Percentiles rank a stretch among this genome's conserved stretches.
Conservation (phyloP, 2,888 invertebrate genomes). For the Enchytraeus crypticus region DNA sequence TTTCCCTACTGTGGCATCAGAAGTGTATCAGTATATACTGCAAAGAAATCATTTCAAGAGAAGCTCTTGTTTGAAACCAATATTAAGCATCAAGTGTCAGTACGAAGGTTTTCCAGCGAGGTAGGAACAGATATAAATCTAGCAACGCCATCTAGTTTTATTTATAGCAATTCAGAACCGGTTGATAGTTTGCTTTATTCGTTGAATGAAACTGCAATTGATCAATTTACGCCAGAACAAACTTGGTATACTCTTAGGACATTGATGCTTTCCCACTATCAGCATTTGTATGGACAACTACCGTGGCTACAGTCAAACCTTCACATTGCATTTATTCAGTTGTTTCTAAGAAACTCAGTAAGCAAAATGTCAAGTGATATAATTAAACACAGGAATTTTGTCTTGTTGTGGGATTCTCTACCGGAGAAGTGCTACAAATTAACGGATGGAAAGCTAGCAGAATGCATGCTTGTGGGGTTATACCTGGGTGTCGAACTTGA, state of each 20-base stretch:
- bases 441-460: neutral
- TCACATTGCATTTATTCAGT: constrained; percentile 17
- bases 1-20: no score
- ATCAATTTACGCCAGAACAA: constrained; percentile 1
- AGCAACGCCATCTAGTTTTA: no score
- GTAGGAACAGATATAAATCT: no score
- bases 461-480: neutral
- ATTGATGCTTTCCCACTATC: constrained; percentile 4
- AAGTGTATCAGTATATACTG: no score
- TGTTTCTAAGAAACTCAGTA: constrained; percentile 5
- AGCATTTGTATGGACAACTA: neutral
- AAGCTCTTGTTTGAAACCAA: no score
- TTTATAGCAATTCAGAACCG: no score
- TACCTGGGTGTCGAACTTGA: constrained; percentile 9
- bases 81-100: no score
- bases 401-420: neutral
- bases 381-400: constrained; percentile 10
- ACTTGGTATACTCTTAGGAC: neutral
- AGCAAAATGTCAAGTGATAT: constrained; percentile 2
- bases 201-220: neutral
- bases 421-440: neutral
- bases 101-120: no score
- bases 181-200: constrained; percentile 6
- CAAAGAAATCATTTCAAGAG: no score
- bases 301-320: constrained; percentile 10